A percentile compares a stretch with the other conserved stretches of the same genome.
Evolutionary conservation across 2,797 vertebrate species (phyloP).

Genomic region (Hypotaenidia philippensis): DNA sequence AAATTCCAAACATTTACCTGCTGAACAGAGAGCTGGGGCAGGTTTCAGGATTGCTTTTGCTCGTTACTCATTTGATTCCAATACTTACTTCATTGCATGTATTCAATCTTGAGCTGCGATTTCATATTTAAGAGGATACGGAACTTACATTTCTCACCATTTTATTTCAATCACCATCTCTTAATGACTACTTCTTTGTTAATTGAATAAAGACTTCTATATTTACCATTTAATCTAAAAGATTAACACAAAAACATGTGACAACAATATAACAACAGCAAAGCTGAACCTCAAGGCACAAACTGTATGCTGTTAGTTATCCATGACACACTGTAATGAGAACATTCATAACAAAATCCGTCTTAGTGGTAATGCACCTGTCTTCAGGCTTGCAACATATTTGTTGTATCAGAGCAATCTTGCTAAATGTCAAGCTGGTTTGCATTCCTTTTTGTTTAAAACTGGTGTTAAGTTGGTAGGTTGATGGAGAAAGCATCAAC

Average conservation of each 20-base stretch:
- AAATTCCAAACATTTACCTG: neutral
- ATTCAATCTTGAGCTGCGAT: neutral
- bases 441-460: slow-evolving; percentile 25
- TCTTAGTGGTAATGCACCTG: slow-evolving; percentile 48
- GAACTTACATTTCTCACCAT: neutral
- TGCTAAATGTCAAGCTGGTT: slow-evolving; percentile 34
- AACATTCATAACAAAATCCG: slow-evolving; percentile 63
- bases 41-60: neutral
- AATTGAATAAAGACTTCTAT: slow-evolving; percentile 49
- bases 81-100: neutral
- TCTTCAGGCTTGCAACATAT: slow-evolving; percentile 57
- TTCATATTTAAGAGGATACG: neutral
- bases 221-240: slow-evolving; percentile 55
- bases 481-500: neutral
- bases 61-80: neutral
- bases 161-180: neutral
- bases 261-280: slow-evolving; percentile 7
- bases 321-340: slow-evolving; percentile 54
- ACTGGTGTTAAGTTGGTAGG: neutral
- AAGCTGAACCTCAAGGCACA: slow-evolving; percentile 56
- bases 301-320: slow-evolving; percentile 42
- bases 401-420: slow-evolving; percentile 45
- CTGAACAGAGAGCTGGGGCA: neutral
- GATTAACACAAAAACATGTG: slow-evolving; percentile 50
- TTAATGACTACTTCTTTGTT: slow-evolving; percentile 29